Evolutionary conservation across 2,113 vertebrate genomes (phyloP).

Genomic region (Centrocercus urophasianus): DNA sequence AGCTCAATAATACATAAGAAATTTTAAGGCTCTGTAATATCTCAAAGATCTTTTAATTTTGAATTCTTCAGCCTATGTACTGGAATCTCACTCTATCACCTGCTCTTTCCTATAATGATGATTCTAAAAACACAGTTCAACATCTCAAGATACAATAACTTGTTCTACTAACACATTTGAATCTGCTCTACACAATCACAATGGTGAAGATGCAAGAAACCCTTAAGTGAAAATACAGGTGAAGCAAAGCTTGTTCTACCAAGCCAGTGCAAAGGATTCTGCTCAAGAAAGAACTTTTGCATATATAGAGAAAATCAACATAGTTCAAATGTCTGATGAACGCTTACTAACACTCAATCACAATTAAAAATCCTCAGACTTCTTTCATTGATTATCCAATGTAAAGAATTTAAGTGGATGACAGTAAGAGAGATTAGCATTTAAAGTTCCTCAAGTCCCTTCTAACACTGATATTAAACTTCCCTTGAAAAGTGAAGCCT

Average conservation of each 20-base stretch:
- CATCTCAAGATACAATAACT: not conserved
- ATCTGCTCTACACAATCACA: not conserved
- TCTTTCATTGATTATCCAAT: not conserved
- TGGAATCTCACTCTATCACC: not conserved
- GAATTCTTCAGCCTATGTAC: not conserved
- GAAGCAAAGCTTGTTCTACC: not conserved
- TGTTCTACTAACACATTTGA: not conserved
- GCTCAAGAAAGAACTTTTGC: not conserved
- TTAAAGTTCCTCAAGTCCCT: not conserved
- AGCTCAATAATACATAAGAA: not conserved
- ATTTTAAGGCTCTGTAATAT: not conserved
- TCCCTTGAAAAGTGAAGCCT: not conserved
- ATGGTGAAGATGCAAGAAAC: not conserved
- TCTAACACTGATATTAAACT: not conserved
- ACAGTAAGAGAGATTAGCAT: not conserved
- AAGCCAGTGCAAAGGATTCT: not conserved
- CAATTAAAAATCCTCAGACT: not conserved
- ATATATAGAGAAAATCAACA: accelerated
- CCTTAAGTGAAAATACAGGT: not conserved
- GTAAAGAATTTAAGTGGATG: not conserved
- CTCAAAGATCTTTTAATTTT: not conserved
- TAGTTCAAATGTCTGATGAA: not conserved
- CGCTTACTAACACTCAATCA: not conserved
- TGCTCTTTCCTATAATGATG: not conserved
- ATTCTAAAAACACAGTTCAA: not conserved